Conservation (phyloP, 2,797 vertebrate genomes). For the Paratrypauchen microcephalus region DNA sequence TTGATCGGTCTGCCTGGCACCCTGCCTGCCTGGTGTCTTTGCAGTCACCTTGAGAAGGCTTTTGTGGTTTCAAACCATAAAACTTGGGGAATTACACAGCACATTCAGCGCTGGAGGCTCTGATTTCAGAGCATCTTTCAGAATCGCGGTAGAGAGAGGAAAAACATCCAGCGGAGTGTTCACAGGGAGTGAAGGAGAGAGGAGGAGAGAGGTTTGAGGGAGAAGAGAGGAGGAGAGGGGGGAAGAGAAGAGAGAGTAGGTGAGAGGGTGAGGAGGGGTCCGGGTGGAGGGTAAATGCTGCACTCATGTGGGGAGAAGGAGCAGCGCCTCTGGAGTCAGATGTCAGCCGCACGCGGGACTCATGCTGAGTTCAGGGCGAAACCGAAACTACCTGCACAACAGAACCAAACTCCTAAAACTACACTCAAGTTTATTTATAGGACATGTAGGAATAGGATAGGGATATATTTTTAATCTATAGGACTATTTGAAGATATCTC, state of each 20-base stretch:
- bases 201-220: slow-evolving; percentile 8
- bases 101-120: slow-evolving; percentile 59
- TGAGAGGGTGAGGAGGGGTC: slow-evolving; percentile 24
- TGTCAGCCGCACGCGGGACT: slow-evolving; percentile 40
- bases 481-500: no score
- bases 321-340: slow-evolving; percentile 61
- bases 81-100: slow-evolving; percentile 66
- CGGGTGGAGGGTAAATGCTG: slow-evolving; percentile 75
- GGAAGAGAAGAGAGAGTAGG: slow-evolving; percentile 38
- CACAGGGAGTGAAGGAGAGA: slow-evolving; percentile 38
- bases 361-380: slow-evolving; percentile 43
- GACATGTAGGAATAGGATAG: background rate
- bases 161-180: slow-evolving; percentile 51
- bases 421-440: background rate
- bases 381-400: background rate
- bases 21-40: slow-evolving; percentile 58
- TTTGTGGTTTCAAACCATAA: slow-evolving; percentile 63
- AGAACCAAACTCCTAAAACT: background rate
- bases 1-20: slow-evolving; percentile 56
- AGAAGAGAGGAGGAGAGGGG: slow-evolving; percentile 39
- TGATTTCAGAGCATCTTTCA: slow-evolving; percentile 58
- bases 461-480: no score
- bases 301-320: slow-evolving; percentile 72
- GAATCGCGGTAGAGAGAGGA: slow-evolving; percentile 43
- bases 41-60: slow-evolving; percentile 68